Evolutionary conservation across 1,140 invertebrate genomes (phyloP), one percentile per base, ranked within the genome.

Genomic region (Drosophila baimaii): DNA sequence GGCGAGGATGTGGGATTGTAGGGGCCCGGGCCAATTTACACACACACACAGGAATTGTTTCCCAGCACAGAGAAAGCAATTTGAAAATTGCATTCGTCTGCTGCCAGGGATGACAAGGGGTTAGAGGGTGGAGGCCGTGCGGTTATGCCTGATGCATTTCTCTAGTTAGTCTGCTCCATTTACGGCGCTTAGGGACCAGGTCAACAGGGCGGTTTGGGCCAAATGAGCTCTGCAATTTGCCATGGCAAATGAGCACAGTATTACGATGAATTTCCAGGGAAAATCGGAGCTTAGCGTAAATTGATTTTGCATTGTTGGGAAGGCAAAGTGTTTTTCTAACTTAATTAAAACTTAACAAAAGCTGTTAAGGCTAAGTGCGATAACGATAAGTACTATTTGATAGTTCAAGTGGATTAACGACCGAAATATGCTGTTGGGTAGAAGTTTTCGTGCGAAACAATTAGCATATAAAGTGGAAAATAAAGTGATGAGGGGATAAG

Each of bases 111-210:
- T 46, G 41, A 33, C 33, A 39, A 25, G 27, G 9, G 23, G 39
- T 19, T 31, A 37, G 13, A 58, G 51, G 51, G 41, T 35, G 51
- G 17, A 31, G 33, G 65, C 52, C 31, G 21, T 71, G 68, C 21
- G 68, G 49, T 71, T 56, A 21, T 47, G 66, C 66, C 31, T 58
- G 65, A 58, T 71, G 65, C 79, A 78, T 63, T 74, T 78, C 62
- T 41, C 46, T 44, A 61, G 69, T 61, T 54, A 35, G 13, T 57
- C 33, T 31, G 70, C 62, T 46, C 52, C 41, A 70, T 80, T 80
- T 78, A 54, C 41, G 55, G 25, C 10, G 25, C 65, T 31, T 15
- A 13, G 21, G 35, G 17, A 17, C n/a, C 33, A 13, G 33, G n/a
- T 15, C 31, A 57, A 31, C 19, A 7, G 33, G 27, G 33, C 9